Percentiles rank a stretch among this genome's conserved stretches.
Evolutionary conservation across 2,797 vertebrate genomes (phyloP).

Genomic region (Notoglanidium macrostoma): DNA sequence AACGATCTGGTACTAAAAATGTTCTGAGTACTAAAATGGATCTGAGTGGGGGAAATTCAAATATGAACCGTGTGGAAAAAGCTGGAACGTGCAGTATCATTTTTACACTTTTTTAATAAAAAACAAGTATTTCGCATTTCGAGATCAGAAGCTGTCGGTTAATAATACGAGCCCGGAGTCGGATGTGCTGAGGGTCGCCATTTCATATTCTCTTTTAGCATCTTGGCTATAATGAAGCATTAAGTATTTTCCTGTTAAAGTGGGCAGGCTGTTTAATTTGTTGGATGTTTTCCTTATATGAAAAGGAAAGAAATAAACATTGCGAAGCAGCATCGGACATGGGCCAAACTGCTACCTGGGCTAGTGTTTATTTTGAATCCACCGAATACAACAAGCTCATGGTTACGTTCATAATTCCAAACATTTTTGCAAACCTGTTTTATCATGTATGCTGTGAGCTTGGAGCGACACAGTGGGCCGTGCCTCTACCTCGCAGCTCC

Average conservation of each 20-base stretch:
- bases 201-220: background rate
- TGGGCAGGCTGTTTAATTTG: background rate
- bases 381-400: background rate
- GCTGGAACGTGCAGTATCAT: background rate
- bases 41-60: background rate
- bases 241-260: background rate
- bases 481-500: too few relatives aligned
- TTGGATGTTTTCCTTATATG: background rate
- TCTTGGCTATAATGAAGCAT: background rate
- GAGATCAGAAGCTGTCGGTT: background rate
- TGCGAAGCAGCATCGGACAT: background rate
- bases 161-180: background rate
- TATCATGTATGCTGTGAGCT: background rate
- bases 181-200: background rate
- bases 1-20: background rate
- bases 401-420: too few relatives aligned
- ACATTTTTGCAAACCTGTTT: background rate
- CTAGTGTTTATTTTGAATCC: background rate
- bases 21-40: too few relatives aligned
- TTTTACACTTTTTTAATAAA: too few relatives aligned
- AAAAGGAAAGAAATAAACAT: too few relatives aligned
- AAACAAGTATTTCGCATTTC: background rate
- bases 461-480: too few relatives aligned
- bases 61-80: background rate
- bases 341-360: background rate